phyloP scores from a whole-genome alignment of 2,888 invertebrate genomes.

The Eilema sororculum region DNA sequence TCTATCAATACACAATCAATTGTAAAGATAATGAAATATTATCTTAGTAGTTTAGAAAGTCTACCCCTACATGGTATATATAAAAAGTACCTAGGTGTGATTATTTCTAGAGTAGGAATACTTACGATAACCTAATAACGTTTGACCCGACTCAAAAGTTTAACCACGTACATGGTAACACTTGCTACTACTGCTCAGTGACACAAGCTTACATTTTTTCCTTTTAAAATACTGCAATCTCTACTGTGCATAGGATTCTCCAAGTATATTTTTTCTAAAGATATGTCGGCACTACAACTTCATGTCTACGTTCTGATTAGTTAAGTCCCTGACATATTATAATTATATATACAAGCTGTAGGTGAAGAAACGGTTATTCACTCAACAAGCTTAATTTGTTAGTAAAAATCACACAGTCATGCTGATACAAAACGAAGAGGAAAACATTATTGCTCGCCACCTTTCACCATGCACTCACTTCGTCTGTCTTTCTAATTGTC shows the following conservation, averaged over 20 bases:
- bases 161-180: not conserved
- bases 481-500: not conserved
- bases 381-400: not conserved
- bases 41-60: not conserved
- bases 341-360: not conserved
- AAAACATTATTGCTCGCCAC: not conserved
- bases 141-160: not conserved
- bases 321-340: not conserved
- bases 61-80: no score
- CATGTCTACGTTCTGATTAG: not conserved
- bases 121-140: not conserved
- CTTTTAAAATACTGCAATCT: not conserved
- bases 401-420: not conserved
- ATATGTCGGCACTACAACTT: not conserved
- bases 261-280: not conserved
- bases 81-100: no score
- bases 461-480: constrained; percentile 2
- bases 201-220: not conserved
- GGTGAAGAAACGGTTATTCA: not conserved
- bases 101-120: not conserved
- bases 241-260: not conserved
- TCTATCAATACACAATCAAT: constrained; percentile 7
- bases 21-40: not conserved
- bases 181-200: not conserved
- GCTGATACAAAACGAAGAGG: not conserved